A percentile compares a stretch with the other conserved stretches of the same genome.
Conservation (phyloP, 2,888 invertebrate species). For the Xestoiulus laeticollis region DNA sequence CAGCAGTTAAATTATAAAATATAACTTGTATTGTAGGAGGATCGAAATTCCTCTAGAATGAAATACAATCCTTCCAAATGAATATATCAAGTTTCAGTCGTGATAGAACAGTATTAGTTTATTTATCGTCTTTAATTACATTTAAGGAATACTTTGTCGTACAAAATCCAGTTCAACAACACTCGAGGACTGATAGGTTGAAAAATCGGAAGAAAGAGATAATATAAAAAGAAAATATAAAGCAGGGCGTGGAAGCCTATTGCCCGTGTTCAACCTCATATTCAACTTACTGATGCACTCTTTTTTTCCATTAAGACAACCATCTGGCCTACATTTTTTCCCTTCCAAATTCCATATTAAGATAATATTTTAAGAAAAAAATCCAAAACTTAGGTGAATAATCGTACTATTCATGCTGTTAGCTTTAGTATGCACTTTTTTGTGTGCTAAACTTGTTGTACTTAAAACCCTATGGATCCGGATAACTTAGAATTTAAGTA, state of each 20-base stretch:
- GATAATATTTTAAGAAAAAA: not conserved
- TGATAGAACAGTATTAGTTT: too few species aligned
- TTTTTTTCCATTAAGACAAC: not conserved
- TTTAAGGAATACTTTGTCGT: too few species aligned
- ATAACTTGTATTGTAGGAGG: too few species aligned
- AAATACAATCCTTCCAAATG: too few species aligned
- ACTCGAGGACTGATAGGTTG: too few species aligned
- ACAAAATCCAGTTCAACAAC: too few species aligned
- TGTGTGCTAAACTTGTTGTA: not conserved
- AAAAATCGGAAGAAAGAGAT: too few species aligned
- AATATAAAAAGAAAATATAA: not conserved
- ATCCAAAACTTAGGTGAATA: not conserved
- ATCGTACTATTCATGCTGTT: conserved; percentile 32
- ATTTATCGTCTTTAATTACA: too few species aligned
- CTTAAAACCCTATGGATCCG: not conserved
- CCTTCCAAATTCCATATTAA: not conserved
- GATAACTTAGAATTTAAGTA: not conserved
- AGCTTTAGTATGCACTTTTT: conserved; percentile 3
- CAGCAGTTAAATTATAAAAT: too few species aligned
- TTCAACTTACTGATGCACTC: not conserved
- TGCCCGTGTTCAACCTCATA: not conserved
- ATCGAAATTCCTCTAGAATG: too few species aligned
- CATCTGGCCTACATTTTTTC: not conserved
- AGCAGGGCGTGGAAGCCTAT: not conserved
- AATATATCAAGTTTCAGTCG: too few species aligned